Conservation (phyloP, 1,140 invertebrate genomes). For the Drepana arcuata region DNA sequence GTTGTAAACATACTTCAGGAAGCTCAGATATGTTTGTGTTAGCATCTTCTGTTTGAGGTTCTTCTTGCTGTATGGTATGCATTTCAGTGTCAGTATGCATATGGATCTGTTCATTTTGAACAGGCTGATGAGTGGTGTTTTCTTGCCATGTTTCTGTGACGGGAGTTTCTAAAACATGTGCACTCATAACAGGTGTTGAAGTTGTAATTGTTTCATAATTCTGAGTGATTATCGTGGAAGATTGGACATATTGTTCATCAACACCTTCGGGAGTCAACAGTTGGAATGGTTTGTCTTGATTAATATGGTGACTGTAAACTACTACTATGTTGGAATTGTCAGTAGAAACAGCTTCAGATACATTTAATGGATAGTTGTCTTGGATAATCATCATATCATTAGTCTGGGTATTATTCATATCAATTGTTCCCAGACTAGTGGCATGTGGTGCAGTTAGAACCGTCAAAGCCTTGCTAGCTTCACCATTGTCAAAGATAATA, state of each 20-base stretch:
- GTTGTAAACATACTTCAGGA: too few species aligned
- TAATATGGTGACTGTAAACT: slow-evolving; percentile 74
- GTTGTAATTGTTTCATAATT: slow-evolving; percentile 71
- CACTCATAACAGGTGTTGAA: slow-evolving; percentile 42
- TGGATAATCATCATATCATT: slow-evolving; percentile 66
- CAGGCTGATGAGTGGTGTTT: slow-evolving; percentile 22
- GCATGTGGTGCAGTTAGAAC: slow-evolving; percentile 36
- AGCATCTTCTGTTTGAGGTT: too few species aligned
- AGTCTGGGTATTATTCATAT: slow-evolving; percentile 38
- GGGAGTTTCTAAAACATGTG: slow-evolving; percentile 27
- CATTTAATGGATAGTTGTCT: slow-evolving; percentile 58
- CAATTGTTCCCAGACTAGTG: slow-evolving; percentile 28
- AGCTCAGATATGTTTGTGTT: slow-evolving; percentile 13
- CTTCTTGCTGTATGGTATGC: too few species aligned
- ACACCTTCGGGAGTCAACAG: slow-evolving; percentile 45
- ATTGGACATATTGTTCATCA: slow-evolving; percentile 46
- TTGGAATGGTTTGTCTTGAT: slow-evolving; percentile 68
- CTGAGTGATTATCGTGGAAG: slow-evolving; percentile 66
- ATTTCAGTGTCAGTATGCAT: slow-evolving; percentile 8
- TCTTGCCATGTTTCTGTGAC: slow-evolving; percentile 34
- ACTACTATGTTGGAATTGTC: slow-evolving; percentile 75
- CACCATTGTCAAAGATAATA: slow-evolving; percentile 52
- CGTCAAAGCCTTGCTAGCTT: slow-evolving; percentile 42
- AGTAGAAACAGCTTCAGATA: slow-evolving; percentile 45
- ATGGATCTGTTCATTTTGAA: slow-evolving; percentile 24